Percentiles rank a stretch among this genome's conserved stretches.
Conservation (phyloP, 2,888 invertebrate species). For the Morpho deidamia region DNA sequence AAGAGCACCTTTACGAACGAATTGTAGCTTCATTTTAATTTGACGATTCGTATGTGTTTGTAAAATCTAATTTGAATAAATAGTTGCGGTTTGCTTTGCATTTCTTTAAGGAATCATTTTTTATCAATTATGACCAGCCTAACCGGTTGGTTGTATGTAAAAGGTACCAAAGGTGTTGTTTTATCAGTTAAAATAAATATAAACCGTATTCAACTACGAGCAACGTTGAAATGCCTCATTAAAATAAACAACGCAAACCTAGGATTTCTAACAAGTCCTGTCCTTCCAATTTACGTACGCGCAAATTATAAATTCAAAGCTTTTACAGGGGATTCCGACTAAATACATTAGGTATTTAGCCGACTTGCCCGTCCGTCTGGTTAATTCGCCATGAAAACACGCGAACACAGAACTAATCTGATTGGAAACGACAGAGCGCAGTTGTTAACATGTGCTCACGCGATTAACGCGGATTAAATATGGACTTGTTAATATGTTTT, state of each 20-base stretch:
- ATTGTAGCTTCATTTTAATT: too few species aligned
- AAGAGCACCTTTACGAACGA: too few species aligned
- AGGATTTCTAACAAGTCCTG: conserved; percentile 9
- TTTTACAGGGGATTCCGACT: conserved; percentile 40
- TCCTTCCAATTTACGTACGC: conserved; percentile 27
- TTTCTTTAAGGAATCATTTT: too few species aligned
- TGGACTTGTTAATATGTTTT: conserved; percentile 6
- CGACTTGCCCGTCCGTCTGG: conserved; percentile 43
- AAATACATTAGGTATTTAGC: conserved; percentile 60
- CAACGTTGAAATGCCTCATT: not conserved
- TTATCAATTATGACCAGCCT: too few species aligned
- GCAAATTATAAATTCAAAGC: conserved; percentile 48
- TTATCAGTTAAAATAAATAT: too few species aligned
- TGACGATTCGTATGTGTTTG: too few species aligned
- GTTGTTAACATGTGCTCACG: conserved; percentile 27
- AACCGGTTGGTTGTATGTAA: too few species aligned
- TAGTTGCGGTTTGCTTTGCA: too few species aligned
- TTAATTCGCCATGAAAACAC: conserved; percentile 64
- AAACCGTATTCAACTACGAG: too few species aligned
- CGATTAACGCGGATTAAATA: conserved; percentile 11
- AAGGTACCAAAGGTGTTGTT: too few species aligned
- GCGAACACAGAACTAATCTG: conserved; percentile 33
- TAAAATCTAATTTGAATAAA: too few species aligned
- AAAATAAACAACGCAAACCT: conserved; percentile 4
- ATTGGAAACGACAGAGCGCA: conserved; percentile 22